Evolutionary conservation across 2,888 invertebrate species (phyloP).

Genomic region (Amaurobius ferox): DNA sequence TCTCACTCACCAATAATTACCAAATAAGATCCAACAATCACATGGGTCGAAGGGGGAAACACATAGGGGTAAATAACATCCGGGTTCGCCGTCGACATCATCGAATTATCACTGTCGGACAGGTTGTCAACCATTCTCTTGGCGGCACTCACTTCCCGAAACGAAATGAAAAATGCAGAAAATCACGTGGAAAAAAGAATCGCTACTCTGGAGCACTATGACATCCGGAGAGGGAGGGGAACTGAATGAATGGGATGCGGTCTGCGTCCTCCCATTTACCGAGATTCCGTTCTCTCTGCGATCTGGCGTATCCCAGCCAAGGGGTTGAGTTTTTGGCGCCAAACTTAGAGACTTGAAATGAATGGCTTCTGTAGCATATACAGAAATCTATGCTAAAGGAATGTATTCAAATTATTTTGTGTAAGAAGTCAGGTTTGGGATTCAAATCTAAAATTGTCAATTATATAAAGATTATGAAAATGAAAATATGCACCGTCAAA

Average conservation of each 20-base stretch:
- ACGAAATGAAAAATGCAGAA: neutral
- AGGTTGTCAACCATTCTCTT: slow-evolving; percentile 24
- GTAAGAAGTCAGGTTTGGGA: too few relatives aligned
- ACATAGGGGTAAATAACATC: slow-evolving; percentile 1
- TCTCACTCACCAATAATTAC: slow-evolving; percentile 39
- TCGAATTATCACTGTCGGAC: neutral
- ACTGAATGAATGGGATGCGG: neutral
- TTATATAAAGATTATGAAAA: too few relatives aligned
- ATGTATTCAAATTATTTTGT: too few relatives aligned
- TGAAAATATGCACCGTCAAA: too few relatives aligned
- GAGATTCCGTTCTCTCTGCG: neutral
- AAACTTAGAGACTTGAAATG: neutral
- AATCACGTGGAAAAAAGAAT: neutral
- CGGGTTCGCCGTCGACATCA: neutral
- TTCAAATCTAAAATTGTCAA: too few relatives aligned
- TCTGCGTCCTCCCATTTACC: neutral
- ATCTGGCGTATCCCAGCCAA: neutral
- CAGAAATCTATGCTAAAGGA: too few relatives aligned
- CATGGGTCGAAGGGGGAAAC: slow-evolving; percentile 49
- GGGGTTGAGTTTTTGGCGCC: neutral
- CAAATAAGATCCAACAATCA: slow-evolving; percentile 50
- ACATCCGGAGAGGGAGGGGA: neutral
- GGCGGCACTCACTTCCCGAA: neutral
- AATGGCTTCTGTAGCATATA: too few relatives aligned
- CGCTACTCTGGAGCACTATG: neutral